These are phyloP conservation scores for Lepetodrilus schrolli DNA, from an alignment of 2,888 invertebrate species.

Conservation along the genomic window DNA sequence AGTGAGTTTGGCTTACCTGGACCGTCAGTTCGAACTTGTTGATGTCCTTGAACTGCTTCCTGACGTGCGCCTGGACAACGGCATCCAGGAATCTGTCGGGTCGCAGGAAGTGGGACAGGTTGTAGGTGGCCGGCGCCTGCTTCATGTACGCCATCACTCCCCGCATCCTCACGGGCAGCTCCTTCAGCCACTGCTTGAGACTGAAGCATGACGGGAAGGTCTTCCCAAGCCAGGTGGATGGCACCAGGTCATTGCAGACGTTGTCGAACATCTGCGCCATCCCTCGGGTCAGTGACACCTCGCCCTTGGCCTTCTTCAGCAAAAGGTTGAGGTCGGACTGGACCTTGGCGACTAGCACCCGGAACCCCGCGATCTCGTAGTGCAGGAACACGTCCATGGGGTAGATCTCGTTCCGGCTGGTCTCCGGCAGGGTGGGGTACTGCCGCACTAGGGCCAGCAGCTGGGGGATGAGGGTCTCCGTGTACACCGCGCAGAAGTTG, in stretches of 20 bases:
- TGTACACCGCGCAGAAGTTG: conserved; percentile 40
- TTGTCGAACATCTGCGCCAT: conserved; percentile 53
- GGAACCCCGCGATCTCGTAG: conserved; percentile 61
- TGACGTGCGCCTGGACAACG: conserved; percentile 64
- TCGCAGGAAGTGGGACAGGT: conserved; percentile 63
- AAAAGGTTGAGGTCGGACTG: conserved; percentile 56
- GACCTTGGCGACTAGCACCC: conserved; percentile 49
- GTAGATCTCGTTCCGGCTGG: conserved; percentile 62
- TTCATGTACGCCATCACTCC: conserved; percentile 52
- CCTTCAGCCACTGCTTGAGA: conserved; percentile 58
- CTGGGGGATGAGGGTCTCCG: conserved; percentile 50
- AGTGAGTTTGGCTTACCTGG: conserved; percentile 66
- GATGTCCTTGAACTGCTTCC: conserved; percentile 66
- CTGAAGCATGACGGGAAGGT: conserved; percentile 57
- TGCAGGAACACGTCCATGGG: conserved; percentile 67
- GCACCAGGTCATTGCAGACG: conserved; percentile 60
- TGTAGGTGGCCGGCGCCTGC: conserved; percentile 48
- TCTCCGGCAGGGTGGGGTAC: conserved; percentile 57
- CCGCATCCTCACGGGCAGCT: conserved; percentile 47
- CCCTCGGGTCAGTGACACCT: conserved; percentile 50
- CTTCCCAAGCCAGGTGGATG: conserved; percentile 57
- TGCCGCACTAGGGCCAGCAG: conserved; percentile 49
- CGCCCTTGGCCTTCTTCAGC: conserved; percentile 49
- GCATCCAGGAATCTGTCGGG: conserved; percentile 68
- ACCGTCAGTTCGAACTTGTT: conserved; percentile 59